These are phyloP conservation scores for Chouioia cunea DNA, from an alignment of 2,888 invertebrate genomes.

Conservation along the genomic window DNA sequence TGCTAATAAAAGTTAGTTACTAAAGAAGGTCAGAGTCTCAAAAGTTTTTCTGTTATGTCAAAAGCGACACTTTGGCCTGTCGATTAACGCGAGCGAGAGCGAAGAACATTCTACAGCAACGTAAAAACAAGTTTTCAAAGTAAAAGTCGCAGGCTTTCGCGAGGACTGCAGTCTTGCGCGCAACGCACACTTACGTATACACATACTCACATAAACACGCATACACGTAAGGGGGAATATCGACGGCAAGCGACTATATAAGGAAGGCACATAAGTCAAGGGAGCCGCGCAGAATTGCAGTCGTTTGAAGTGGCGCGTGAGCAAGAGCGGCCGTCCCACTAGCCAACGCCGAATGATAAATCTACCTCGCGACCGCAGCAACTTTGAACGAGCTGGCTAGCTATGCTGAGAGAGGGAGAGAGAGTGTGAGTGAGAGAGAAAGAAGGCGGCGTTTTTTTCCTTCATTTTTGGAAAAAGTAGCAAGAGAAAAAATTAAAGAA, in stretches of 20 bases:
- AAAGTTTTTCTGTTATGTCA: conserved; percentile 17
- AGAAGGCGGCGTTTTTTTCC: not conserved
- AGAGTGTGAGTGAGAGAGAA: not conserved
- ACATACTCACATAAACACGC: no score
- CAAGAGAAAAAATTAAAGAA: not conserved
- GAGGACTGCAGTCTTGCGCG: no score
- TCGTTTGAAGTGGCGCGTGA: not conserved
- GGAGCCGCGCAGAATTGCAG: conserved; percentile 7
- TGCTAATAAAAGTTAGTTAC: conserved; percentile 9
- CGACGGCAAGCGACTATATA: not conserved
- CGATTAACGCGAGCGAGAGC: conserved; percentile 8
- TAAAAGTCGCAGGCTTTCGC: conserved; percentile 9
- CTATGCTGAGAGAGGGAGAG: no score
- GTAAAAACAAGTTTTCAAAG: conserved; percentile 17
- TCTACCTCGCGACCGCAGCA: conserved; percentile 22
- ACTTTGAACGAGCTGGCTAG: conserved; percentile 6
- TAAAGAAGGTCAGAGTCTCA: conserved; percentile 11
- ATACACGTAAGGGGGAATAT: not conserved
- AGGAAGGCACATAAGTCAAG: conserved; percentile 31
- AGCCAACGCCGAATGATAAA: conserved; percentile 33
- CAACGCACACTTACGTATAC: no score
- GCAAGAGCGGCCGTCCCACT: conserved; percentile 19
- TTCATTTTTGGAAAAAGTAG: no score
- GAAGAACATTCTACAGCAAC: not conserved
- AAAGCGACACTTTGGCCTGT: not conserved